phyloP scores from a whole-genome alignment of 2,888 invertebrate genomes.

The Lordiphosa andalusiaca region DNA sequence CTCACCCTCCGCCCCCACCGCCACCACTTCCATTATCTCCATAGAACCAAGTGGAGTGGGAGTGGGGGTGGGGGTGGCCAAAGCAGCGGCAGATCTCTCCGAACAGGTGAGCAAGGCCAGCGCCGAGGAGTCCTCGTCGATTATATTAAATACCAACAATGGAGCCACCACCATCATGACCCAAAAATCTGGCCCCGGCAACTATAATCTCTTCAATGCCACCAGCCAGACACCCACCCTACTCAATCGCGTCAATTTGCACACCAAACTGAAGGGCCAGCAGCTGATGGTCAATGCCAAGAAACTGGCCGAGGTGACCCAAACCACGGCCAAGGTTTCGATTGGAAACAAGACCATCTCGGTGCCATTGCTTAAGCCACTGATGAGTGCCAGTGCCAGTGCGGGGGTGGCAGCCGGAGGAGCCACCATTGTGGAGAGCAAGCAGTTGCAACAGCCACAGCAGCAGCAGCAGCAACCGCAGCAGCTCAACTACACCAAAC shows the following conservation, averaged over 20 bases:
- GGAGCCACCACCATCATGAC: conserved; percentile 30
- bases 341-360: conserved; percentile 80
- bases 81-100: conserved; percentile 20
- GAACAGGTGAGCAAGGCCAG: conserved; percentile 35
- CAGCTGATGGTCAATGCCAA: conserved; percentile 70
- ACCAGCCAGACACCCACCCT: conserved; percentile 39
- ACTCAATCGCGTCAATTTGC: conserved; percentile 56
- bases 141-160: conserved; percentile 31
- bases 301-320: conserved; percentile 81
- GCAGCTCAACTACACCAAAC: conserved; percentile 73
- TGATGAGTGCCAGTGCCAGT: conserved; percentile 62
- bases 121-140: conserved; percentile 39
- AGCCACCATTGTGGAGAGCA: conserved; percentile 63
- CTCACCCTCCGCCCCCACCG: conserved; percentile 49
- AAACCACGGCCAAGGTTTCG: conserved; percentile 82
- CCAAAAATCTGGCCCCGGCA: conserved; percentile 24
- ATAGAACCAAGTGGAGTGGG: conserved; percentile 44
- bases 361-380: conserved; percentile 79
- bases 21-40: conserved; percentile 59
- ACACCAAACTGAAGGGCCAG: conserved; percentile 63
- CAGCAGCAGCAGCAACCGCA: conserved; percentile 17
- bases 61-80: no score
- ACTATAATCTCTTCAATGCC: conserved; percentile 53
- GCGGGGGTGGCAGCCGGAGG: conserved; percentile 40
- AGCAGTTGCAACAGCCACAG: conserved; percentile 46